Conservation (phyloP, 1,140 invertebrate species). For the Drosophila sp. region DNA sequence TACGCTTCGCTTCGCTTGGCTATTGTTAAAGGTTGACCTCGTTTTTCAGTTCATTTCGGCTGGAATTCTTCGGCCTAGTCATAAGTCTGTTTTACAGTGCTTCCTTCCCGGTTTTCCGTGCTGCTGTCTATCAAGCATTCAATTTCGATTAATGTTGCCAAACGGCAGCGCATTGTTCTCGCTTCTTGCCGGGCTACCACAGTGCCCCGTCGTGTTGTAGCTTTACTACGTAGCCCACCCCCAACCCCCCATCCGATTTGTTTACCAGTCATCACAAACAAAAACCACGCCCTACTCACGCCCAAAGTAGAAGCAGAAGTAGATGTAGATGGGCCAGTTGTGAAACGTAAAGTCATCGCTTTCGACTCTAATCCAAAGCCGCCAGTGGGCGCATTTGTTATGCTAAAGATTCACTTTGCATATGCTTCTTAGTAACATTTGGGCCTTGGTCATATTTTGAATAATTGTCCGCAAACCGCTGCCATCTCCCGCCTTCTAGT, state of each 20-base stretch:
- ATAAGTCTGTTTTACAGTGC: conserved; percentile 39
- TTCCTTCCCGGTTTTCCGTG: conserved; percentile 56
- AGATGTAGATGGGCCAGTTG: background rate
- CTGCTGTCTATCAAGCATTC: conserved; percentile 55
- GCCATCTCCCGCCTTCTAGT: background rate
- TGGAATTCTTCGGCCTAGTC: conserved; percentile 4
- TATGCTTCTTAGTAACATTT: conserved; percentile 31
- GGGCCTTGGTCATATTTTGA: conserved; percentile 60
- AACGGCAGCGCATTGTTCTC: conserved; percentile 36
- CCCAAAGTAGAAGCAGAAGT: background rate
- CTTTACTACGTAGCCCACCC: background rate
- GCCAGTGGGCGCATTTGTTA: conserved; percentile 55
- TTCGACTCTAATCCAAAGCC: conserved; percentile 38
- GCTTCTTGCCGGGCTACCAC: background rate
- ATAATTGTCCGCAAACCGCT: conserved; percentile 54
- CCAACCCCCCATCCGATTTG: conserved; percentile 34
- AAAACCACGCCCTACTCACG: conserved; percentile 1
- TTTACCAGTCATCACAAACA: conserved; percentile 55
- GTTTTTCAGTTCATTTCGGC: conserved; percentile 44
- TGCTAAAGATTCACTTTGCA: conserved; percentile 64
- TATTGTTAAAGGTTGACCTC: conserved; percentile 35
- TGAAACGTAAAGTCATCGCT: conserved; percentile 38
- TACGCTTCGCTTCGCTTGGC: conserved; percentile 8
- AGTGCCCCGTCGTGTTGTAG: background rate
- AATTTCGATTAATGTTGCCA: conserved; percentile 74